phyloP scores from a whole-genome alignment of 2,888 invertebrate species.

The Orchesellides sinensis region DNA sequence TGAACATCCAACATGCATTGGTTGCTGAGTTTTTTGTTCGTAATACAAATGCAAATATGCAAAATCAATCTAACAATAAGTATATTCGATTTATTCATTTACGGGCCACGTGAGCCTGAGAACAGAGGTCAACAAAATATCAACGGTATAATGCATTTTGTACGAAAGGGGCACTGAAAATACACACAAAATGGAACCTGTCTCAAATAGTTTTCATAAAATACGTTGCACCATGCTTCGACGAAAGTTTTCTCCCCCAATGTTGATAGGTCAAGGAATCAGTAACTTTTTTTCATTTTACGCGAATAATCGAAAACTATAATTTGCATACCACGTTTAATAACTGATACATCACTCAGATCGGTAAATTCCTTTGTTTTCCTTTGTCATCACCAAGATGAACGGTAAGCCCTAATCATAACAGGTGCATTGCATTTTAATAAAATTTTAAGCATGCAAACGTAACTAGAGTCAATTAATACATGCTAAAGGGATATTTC shows the following conservation, averaged over 20 bases:
- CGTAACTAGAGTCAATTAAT: conserved; percentile 21
- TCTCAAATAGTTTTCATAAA: too few relatives aligned
- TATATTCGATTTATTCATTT: too few relatives aligned
- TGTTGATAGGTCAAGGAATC: too few relatives aligned
- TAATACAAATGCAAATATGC: not conserved
- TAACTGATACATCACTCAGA: conserved; percentile 51
- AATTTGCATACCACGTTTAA: conserved; percentile 51
- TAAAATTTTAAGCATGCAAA: not conserved
- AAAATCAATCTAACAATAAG: too few relatives aligned
- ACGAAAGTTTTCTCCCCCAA: too few relatives aligned
- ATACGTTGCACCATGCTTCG: too few relatives aligned
- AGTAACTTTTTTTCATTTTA: conserved; percentile 13
- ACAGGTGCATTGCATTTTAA: too few relatives aligned
- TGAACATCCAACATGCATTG: not conserved
- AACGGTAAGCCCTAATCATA: not conserved
- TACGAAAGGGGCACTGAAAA: not conserved
- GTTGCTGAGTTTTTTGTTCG: not conserved
- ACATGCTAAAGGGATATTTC: conserved; percentile 34
- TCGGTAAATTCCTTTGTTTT: not conserved
- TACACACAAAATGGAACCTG: not conserved
- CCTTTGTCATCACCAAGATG: conserved; percentile 36
- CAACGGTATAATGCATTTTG: too few relatives aligned
- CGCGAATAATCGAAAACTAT: conserved; percentile 33
- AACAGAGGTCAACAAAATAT: too few relatives aligned
- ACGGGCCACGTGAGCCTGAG: too few relatives aligned